Evolutionary conservation across 2,113 vertebrate species (phyloP).

Genomic region (Numida meleagris): DNA sequence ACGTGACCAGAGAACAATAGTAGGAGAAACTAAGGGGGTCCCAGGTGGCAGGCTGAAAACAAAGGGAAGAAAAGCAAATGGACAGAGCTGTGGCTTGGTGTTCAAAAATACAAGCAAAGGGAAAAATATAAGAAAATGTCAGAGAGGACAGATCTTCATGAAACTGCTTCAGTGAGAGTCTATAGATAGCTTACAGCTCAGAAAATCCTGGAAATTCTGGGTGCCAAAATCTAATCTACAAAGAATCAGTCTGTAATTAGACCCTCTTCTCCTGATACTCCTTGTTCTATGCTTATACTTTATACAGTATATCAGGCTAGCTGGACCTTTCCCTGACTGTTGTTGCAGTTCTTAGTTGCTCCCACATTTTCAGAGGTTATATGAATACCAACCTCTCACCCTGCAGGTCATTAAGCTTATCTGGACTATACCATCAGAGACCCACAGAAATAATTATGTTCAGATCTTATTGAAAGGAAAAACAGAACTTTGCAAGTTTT

Average conservation of each 20-base stretch:
- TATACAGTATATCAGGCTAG: not conserved
- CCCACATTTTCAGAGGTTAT: not conserved
- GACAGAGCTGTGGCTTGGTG: not conserved
- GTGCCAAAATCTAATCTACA: not conserved
- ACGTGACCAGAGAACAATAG: not conserved
- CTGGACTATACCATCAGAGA: too few relatives aligned
- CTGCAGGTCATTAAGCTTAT: not conserved
- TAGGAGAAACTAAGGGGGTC: not conserved
- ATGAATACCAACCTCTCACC: not conserved
- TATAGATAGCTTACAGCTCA: not conserved
- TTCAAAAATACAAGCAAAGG: not conserved
- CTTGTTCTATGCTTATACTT: not conserved
- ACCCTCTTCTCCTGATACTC: not conserved
- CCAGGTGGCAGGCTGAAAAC: not conserved
- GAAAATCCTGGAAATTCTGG: not conserved
- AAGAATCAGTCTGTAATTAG: not conserved
- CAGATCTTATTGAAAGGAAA: not conserved
- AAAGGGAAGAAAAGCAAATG: not conserved
- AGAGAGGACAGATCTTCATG: not conserved
- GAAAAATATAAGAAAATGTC: not conserved
- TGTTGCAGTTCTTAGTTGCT: not conserved
- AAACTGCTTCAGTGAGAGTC: not conserved
- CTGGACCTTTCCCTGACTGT: not conserved
- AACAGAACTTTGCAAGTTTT: not conserved
- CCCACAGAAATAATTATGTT: not conserved